phyloP scores from a whole-genome alignment of 2,888 invertebrate genomes.

The Galeruca laticollis region DNA sequence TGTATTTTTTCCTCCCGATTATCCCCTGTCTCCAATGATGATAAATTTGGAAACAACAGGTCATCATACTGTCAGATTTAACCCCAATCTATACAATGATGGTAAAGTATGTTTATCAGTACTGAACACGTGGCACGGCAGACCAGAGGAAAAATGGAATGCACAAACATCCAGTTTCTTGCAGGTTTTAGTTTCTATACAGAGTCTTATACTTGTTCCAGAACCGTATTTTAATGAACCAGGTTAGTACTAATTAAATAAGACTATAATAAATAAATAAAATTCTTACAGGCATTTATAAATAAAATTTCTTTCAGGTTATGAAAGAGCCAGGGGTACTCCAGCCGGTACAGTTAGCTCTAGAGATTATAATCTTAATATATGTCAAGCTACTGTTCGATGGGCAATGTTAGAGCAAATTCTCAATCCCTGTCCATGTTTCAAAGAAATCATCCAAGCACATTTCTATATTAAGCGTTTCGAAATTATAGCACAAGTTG shows the following conservation, averaged over 20 bases:
- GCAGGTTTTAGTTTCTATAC: slow-evolving; percentile 93
- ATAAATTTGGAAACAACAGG: slow-evolving; percentile 93
- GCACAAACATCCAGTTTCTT: slow-evolving; percentile 94
- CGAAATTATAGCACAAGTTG: slow-evolving; percentile 90
- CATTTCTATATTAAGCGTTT: slow-evolving; percentile 96
- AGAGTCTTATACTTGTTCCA: slow-evolving; percentile 90
- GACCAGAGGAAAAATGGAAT: slow-evolving; percentile 98
- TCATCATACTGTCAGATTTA: slow-evolving; percentile 89
- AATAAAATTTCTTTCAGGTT: slow-evolving; percentile 60
- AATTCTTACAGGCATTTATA: neutral
- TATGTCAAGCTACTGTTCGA: slow-evolving; percentile 92
- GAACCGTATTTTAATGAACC: slow-evolving; percentile 97
- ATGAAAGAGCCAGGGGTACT: slow-evolving; percentile 88
- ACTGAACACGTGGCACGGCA: slow-evolving; percentile 95
- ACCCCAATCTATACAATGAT: slow-evolving; percentile 94
- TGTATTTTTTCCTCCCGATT: slow-evolving; percentile 87
- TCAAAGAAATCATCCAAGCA: slow-evolving; percentile 91
- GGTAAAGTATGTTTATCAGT: slow-evolving; percentile 96
- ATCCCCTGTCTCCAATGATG: slow-evolving; percentile 81
- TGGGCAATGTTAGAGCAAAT: slow-evolving; percentile 98
- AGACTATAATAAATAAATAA: neutral
- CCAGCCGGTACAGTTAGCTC: slow-evolving; percentile 90
- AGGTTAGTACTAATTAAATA: slow-evolving; percentile 66
- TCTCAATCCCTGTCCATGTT: slow-evolving; percentile 89
- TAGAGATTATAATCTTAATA: slow-evolving; percentile 94